Evolutionary conservation across 2,888 invertebrate species (phyloP), one percentile per base, ranked within the genome.

Genomic region (Aphodius sticticus): DNA sequence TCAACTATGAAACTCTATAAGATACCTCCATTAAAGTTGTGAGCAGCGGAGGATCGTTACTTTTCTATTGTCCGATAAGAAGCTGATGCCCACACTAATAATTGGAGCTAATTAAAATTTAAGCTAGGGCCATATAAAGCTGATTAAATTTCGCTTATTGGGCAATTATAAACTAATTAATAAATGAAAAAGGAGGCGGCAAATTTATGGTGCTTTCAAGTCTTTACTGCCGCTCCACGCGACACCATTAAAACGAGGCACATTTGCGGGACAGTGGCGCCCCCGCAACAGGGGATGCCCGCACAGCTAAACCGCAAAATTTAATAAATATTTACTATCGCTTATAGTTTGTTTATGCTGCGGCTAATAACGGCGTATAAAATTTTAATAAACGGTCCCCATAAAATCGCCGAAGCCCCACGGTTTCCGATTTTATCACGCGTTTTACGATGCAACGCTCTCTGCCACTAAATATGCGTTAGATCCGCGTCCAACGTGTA

Each of bases 71-170:
- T 7, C 53, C 9, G 53, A 53, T 53, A 53, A 53, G 53, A 53
- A 53, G 53, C 12, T 53, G 53, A 53, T 53, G 53, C 9, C 53
- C 53, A 53, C 53, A 53, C 53, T 53, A 53, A 53, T 53, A 53
- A 53, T 7, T 53, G 9, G 9, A 26, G 26, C 26, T 26, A 26
- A 26, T 26, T 26, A 26, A 26, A 26, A 26, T 26, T 26, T 26
- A 26, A 26, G 9, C 53, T 1, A 7, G 53, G 53, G 53, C 53
- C 53, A 53, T 53, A 53, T 53, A 53, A 53, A 53, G 53, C 53
- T 53, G 53, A 53, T 53, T 53, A 53, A 53, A 53, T 53, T 53
- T 53, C 53, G 53, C 53, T 53, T 53, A 53, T 53, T 53, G 53
- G 53, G 53, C 53, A 53, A 53, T 53, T 53, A 53, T 53, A 53